phyloP scores from a whole-genome alignment of 2,113 vertebrate species.

The Athene cunicularia region DNA sequence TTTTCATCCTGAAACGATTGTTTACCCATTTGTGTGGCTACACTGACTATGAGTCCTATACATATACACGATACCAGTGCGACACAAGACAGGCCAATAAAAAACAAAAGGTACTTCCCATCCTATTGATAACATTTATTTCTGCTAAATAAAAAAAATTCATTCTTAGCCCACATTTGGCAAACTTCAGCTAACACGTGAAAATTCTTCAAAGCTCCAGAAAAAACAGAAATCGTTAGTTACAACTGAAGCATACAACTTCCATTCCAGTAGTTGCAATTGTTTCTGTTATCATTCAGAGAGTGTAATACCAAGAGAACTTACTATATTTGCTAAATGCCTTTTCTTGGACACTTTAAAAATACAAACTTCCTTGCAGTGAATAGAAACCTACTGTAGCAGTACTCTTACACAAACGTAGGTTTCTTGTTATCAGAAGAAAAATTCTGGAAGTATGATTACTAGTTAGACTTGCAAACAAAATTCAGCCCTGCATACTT shows the following conservation, averaged over 20 bases:
- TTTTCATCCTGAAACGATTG: background rate
- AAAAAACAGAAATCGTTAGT: background rate
- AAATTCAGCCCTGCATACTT: background rate
- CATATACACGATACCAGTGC: background rate
- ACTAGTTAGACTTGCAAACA: background rate
- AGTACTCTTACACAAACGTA: background rate
- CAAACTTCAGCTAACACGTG: background rate
- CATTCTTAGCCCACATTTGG: background rate
- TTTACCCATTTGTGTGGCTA: background rate
- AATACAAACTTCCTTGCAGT: background rate
- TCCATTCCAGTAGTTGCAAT: background rate
- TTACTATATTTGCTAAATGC: background rate
- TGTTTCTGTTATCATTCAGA: background rate
- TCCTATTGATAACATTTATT: background rate
- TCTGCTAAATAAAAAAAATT: background rate
- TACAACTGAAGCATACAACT: background rate
- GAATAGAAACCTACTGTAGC: background rate
- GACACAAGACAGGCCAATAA: background rate
- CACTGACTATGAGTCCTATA: background rate
- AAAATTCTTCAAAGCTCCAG: conserved; percentile 6
- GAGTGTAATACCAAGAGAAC: background rate
- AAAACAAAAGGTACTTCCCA: background rate
- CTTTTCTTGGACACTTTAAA: background rate
- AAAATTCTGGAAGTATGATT: background rate
- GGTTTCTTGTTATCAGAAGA: background rate